A percentile compares a stretch with the other conserved stretches of the same genome.
These are phyloP conservation scores for Schizopygopsis pylzovi DNA, from an alignment of 2,797 vertebrate species.

Conservation along the genomic window DNA sequence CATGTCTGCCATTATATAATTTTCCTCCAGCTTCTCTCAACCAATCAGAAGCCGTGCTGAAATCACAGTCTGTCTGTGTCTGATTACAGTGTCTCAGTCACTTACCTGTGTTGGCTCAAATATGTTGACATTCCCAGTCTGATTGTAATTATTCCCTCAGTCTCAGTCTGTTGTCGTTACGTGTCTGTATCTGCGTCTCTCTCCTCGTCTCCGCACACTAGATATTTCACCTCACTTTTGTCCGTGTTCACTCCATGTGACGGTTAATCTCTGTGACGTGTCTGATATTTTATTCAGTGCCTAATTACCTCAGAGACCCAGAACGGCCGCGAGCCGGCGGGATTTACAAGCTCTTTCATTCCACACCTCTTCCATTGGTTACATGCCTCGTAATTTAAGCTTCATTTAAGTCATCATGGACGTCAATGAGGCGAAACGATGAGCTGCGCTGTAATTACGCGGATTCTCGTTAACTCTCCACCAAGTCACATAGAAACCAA, in stretches of 20 bases:
- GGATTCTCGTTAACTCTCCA: conserved; percentile 1
- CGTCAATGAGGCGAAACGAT: conserved; percentile 25
- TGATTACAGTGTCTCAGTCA: conserved; percentile 27
- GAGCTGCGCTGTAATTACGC: conserved; percentile 5
- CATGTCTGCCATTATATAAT: neutral
- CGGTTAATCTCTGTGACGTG: conserved; percentile 70
- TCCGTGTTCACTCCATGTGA: conserved; percentile 48
- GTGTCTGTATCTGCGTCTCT: conserved; percentile 15
- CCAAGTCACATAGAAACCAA: conserved; percentile 11
- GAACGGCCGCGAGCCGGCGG: conserved; percentile 43
- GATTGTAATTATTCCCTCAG: conserved; percentile 14
- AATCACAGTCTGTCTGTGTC: neutral
- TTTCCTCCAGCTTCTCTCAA: neutral
- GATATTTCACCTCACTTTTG: conserved; percentile 65
- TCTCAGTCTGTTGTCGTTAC: neutral
- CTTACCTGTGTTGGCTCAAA: neutral
- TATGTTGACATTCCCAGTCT: conserved; percentile 10
- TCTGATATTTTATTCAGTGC: conserved; percentile 70
- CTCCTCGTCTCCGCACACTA: neutral
- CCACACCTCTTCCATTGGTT: conserved; percentile 40
- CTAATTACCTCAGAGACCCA: conserved; percentile 72
- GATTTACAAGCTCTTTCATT: conserved; percentile 50
- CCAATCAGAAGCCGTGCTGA: neutral
- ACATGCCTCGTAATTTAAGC: conserved; percentile 22
- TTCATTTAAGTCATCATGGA: conserved; percentile 39